Evolutionary conservation across 2,113 vertebrate genomes (phyloP).

Genomic region (Entelurus aequoreus): DNA sequence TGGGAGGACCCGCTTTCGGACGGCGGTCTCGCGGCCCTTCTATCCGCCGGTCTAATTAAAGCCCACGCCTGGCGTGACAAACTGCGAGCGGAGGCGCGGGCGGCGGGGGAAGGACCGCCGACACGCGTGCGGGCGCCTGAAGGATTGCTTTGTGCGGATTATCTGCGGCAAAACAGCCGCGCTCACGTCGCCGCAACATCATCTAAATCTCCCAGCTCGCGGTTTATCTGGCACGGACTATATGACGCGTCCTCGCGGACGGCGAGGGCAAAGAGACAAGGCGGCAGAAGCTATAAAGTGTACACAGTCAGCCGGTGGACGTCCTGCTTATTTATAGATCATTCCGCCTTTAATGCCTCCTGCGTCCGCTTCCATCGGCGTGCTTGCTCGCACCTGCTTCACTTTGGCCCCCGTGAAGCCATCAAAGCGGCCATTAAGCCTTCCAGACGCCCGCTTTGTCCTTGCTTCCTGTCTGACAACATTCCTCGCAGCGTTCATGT

Average conservation of each 20-base stretch:
- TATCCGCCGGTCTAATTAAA: slow-evolving; percentile 59
- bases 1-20: slow-evolving; percentile 54
- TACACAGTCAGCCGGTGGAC: not conserved
- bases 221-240: slow-evolving; percentile 41
- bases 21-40: slow-evolving; percentile 44
- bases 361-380: slow-evolving; percentile 28
- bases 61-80: slow-evolving; percentile 57
- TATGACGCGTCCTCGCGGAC: slow-evolving; percentile 12
- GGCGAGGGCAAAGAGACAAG: slow-evolving; percentile 2
- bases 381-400: slow-evolving; percentile 37
- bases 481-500: not conserved
- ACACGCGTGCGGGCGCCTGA: slow-evolving; percentile 29
- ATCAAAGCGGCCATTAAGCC: slow-evolving; percentile 57
- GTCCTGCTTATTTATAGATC: slow-evolving; percentile 27
- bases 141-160: slow-evolving; percentile 59
- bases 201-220: slow-evolving; percentile 50
- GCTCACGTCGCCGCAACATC: slow-evolving; percentile 48
- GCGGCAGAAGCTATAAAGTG: slow-evolving; percentile 23
- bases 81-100: slow-evolving; percentile 46
- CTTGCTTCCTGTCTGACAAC: slow-evolving; percentile 49
- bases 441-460: slow-evolving; percentile 57
- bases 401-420: slow-evolving; percentile 50
- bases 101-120: slow-evolving; percentile 32
- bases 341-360: slow-evolving; percentile 29
- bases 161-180: slow-evolving; percentile 55